A percentile compares a stretch with the other conserved stretches of the same genome.
phyloP scores from a whole-genome alignment of 2,113 vertebrate species.

The Polypterus bichir region DNA sequence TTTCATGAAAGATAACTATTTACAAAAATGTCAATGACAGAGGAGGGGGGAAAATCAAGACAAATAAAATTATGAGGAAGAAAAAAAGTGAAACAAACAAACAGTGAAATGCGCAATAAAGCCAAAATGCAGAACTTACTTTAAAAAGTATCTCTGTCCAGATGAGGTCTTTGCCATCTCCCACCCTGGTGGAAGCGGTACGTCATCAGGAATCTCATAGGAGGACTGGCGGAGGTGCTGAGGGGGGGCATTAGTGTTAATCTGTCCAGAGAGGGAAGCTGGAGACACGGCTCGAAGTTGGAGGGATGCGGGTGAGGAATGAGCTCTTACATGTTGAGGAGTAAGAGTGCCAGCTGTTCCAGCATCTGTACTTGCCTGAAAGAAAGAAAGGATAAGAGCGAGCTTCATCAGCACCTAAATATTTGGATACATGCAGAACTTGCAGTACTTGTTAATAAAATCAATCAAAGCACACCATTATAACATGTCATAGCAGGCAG shows the following conservation, averaged over 20 bases:
- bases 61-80: neutral
- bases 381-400: conserved; percentile 21
- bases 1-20: neutral
- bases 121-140: conserved; percentile 59
- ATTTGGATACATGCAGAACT: too few relatives aligned
- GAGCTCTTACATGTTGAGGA: conserved; percentile 86
- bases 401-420: neutral
- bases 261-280: conserved; percentile 58
- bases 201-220: conserved; percentile 88
- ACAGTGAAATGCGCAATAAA: neutral
- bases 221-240: conserved; percentile 95
- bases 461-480: too few relatives aligned
- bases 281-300: conserved; percentile 75
- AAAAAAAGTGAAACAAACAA: neutral
- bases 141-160: conserved; percentile 96
- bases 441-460: too few relatives aligned
- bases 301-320: conserved; percentile 91
- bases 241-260: conserved; percentile 54
- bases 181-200: conserved; percentile 88
- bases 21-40: neutral
- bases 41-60: neutral
- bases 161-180: conserved; percentile 97
- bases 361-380: conserved; percentile 84
- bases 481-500: too few relatives aligned
- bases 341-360: conserved; percentile 73